Evolutionary conservation across 92 coral and sea anemone species (phyloP), one percentile per base, ranked within the genome.

Genomic region (Siderastrea siderea): DNA sequence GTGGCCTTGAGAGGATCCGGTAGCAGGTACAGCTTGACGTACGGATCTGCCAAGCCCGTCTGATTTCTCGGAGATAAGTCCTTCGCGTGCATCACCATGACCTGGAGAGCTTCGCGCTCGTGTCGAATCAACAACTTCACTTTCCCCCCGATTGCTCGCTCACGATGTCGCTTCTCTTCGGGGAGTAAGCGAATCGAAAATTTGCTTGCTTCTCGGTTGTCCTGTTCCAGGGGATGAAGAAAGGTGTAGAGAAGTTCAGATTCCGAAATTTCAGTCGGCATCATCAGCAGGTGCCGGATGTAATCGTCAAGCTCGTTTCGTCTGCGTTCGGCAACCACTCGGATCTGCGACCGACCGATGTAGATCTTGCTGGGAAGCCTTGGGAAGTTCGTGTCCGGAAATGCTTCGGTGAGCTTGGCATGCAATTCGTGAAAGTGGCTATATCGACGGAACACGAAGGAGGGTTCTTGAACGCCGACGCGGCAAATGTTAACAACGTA

Each of bases 31-130:
- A 98, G 90, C 83, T 98, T 98, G 50, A 98, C 99, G 90, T 98
- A 98, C 4, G 99, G 99, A 87, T 98, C 99, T 8, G 98, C 95
- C 65, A 89, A 91, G 59, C 83, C 84, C 55, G 94, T 93, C 26
- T 94, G 91, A 71, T 94, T 91, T 49, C 97, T 93, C 9, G 97
- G 95, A 9, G 98, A 93, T 71, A 98, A 74, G 75, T 93, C 90
- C 80, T 91, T 98, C 1, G 96, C 98, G 87, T 98, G 99, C 96
- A 98, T 98, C 60, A 98, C 93, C 99, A 98, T 98, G 12, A 96
- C 97, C 7, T 93, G 89, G 3, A 98, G 94, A 14, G 93, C 90
- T 66, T 85, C 93, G 26, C 90, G 76, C 73, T 91, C 93, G 84
- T 90, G 92, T 2, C 98, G 94, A 74, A 98, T 90, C 47, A 95